Evolutionary conservation across 2,888 invertebrate species (phyloP), one percentile per base, ranked within the genome.

Genomic region (Coenonympha arcania): DNA sequence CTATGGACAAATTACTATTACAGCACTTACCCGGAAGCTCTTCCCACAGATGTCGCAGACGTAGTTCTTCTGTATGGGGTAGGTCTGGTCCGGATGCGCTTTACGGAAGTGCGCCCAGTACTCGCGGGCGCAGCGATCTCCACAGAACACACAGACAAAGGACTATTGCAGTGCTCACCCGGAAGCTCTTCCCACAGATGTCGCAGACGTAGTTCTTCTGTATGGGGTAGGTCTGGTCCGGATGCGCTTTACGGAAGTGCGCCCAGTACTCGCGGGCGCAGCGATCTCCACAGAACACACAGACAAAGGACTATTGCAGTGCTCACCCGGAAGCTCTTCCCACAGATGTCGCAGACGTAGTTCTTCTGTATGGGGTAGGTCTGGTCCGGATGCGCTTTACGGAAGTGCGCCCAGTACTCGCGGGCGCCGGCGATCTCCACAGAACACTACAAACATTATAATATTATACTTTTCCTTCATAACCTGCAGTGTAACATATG

Each of bases 11-110:
- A n/a, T n/a, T n/a, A n/a, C n/a, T n/a, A n/a, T n/a, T n/a, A n/a
- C n/a, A n/a, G n/a, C n/a, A n/a, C n/a, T 63, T 37, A 85, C 85
- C 71, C 79, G 62, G 44, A 84, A 84, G 50, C 79, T 71, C 60
- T 86, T 86, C 6, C 85, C 85, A 47, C 85, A 86, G 5, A 84
- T 69, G 42, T 86, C 85, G 33, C 85, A 85, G 15, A 86, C 68
- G 55, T 81, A 74, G 54, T 79, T 71, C 73, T 82, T 84, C 65
- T 76, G 72, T 50, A 82, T 71, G 11, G 85, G 85, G 51, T 85
- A 85, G 43, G 69, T 69, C 58, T 78, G 71, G 54, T 83, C 81
- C 0, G 84, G 85, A 47, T 86, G 85, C 30, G 59, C 66, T 19
- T 80, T 72, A 0, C 85, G 68, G 70, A 79, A 84, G 60, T 86